Conservation (phyloP, 2,797 vertebrate species). For the Tinamus major region DNA sequence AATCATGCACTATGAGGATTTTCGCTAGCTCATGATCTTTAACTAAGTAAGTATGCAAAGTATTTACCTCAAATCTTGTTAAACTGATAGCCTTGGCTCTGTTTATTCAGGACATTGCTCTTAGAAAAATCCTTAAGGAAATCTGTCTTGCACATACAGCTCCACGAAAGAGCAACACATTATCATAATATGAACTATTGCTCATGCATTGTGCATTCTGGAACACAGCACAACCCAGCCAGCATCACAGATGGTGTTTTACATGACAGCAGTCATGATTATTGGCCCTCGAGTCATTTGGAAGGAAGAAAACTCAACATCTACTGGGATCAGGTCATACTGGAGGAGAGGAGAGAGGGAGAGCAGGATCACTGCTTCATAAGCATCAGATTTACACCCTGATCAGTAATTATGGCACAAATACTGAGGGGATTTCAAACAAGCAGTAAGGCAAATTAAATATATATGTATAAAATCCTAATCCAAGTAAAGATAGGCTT, state of each 20-base stretch:
- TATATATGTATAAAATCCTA: neutral
- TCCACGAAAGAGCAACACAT: neutral
- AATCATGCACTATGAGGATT: neutral
- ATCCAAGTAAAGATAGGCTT: neutral
- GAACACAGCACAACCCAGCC: slow-evolving; percentile 41
- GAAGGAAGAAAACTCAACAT: neutral
- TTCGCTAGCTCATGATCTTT: neutral
- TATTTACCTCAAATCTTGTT: neutral
- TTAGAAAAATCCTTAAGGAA: slow-evolving; percentile 15
- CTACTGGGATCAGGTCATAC: slow-evolving; percentile 28
- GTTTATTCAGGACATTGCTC: neutral
- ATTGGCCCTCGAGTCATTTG: slow-evolving; percentile 54
- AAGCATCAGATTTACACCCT: slow-evolving; percentile 14
- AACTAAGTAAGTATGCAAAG: neutral
- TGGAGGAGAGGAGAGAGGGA: neutral
- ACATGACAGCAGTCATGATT: slow-evolving; percentile 56
- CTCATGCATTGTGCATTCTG: slow-evolving; percentile 44
- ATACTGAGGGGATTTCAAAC: neutral
- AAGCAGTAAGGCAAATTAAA: neutral
- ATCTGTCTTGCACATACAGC: neutral
- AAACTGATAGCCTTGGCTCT: slow-evolving; percentile 4
- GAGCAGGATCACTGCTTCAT: neutral
- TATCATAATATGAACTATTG: slow-evolving; percentile 35
- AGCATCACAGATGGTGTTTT: slow-evolving; percentile 68
- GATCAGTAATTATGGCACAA: neutral